These are phyloP conservation scores for Aegithalos caudatus DNA, from an alignment of 2,113 vertebrate species.

Conservation along the genomic window DNA sequence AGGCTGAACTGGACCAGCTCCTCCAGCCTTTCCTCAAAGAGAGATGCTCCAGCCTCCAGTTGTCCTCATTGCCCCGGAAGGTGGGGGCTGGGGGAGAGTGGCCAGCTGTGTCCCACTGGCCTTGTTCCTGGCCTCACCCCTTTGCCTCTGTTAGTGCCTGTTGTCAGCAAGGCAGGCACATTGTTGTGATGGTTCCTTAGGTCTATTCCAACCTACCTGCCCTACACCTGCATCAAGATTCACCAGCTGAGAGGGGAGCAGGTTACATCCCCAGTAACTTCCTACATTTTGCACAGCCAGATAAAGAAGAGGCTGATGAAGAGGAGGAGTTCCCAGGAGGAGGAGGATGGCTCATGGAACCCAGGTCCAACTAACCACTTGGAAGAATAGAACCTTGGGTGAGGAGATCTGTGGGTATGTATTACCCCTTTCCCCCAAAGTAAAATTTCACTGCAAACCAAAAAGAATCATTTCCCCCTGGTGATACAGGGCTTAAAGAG, in stretches of 20 bases:
- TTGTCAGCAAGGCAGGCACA: background rate
- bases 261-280: rapidly evolving
- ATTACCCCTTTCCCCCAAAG: background rate
- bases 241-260: background rate
- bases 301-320: background rate
- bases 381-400: background rate
- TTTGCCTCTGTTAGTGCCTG: rapidly evolving
- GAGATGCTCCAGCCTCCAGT: background rate
- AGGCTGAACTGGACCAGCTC: background rate
- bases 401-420: background rate
- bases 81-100: background rate
- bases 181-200: background rate
- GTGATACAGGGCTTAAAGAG: background rate
- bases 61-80: rapidly evolving
- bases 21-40: background rate
- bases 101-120: background rate
- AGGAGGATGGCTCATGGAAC: background rate
- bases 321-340: rapidly evolving
- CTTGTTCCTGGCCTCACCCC: no score
- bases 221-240: background rate
- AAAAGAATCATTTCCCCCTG: rapidly evolving
- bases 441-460: background rate
- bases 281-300: rapidly evolving
- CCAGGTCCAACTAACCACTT: no score
- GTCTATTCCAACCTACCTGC: background rate